A percentile compares a stretch with the other conserved stretches of the same genome.
These are phyloP conservation scores for Phoxinus dragarum DNA, from an alignment of 2,797 vertebrate genomes.

Conservation along the genomic window DNA sequence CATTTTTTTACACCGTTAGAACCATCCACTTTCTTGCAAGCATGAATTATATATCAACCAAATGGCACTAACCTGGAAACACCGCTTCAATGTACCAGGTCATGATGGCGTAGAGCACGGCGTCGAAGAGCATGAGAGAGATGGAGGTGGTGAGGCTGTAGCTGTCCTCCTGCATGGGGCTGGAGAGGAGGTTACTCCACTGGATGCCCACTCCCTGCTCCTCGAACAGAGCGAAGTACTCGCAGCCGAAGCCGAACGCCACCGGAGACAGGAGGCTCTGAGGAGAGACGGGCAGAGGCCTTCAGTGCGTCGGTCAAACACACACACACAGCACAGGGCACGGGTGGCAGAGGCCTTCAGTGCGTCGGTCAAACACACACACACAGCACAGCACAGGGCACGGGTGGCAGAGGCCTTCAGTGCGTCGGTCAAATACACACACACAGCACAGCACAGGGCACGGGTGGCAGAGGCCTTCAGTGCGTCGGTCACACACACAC, in stretches of 20 bases:
- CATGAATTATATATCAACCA: not conserved
- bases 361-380: too few species aligned
- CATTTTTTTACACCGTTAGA: not conserved
- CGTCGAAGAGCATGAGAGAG: slow-evolving; percentile 92
- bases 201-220: slow-evolving; percentile 97
- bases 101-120: slow-evolving; percentile 90
- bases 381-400: too few species aligned
- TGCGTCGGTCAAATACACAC: too few species aligned
- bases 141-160: slow-evolving; percentile 93
- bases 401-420: too few species aligned
- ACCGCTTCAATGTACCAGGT: slow-evolving; percentile 98
- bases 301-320: not conserved
- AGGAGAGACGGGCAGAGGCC: slow-evolving; percentile 15
- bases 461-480: too few species aligned
- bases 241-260: slow-evolving; percentile 96
- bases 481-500: too few species aligned
- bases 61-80: slow-evolving; percentile 86
- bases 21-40: not conserved
- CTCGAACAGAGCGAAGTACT: slow-evolving; percentile 95
- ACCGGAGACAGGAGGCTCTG: slow-evolving; percentile 96
- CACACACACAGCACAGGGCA: not conserved
- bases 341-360: too few species aligned
- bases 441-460: too few species aligned
- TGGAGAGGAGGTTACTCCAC: slow-evolving; percentile 93
- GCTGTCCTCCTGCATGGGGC: slow-evolving; percentile 88